A percentile compares a stretch with the other conserved stretches of the same genome.
Evolutionary conservation across 2,797 vertebrate genomes (phyloP).

Genomic region (Chaetodon trifasciatus): DNA sequence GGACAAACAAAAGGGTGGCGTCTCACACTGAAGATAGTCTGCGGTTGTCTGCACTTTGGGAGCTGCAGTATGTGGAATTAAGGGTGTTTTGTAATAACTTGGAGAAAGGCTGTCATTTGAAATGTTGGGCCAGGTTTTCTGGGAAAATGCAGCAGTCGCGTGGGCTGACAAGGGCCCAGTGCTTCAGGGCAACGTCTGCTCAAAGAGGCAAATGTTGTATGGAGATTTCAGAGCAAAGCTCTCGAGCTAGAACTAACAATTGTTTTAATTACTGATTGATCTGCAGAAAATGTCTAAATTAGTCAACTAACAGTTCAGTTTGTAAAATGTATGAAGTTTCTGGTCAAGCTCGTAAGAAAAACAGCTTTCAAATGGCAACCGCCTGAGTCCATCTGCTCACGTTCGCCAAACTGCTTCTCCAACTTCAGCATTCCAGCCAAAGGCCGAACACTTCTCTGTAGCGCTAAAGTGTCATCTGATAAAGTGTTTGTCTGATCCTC

Average conservation of each 20-base stretch:
- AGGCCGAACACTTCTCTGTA: neutral
- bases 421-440: conserved; percentile 12
- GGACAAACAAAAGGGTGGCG: conserved; percentile 42
- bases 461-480: neutral
- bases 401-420: conserved; percentile 1
- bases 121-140: conserved; percentile 9
- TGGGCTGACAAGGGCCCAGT: neutral
- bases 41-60: conserved; percentile 49
- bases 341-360: neutral
- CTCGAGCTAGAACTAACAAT: neutral
- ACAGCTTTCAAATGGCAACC: neutral
- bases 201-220: neutral
- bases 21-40: conserved; percentile 32
- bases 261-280: neutral
- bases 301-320: neutral
- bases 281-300: neutral
- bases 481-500: neutral
- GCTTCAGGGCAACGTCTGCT: neutral
- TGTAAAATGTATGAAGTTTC: neutral
- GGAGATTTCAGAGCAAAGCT: conserved; percentile 1
- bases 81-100: conserved; percentile 12
- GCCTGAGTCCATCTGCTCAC: neutral
- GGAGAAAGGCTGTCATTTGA: conserved; percentile 17
- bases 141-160: neutral
- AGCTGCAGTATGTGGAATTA: conserved; percentile 15